Conservation (phyloP, 2,888 invertebrate genomes). For the Pecten maximus region DNA sequence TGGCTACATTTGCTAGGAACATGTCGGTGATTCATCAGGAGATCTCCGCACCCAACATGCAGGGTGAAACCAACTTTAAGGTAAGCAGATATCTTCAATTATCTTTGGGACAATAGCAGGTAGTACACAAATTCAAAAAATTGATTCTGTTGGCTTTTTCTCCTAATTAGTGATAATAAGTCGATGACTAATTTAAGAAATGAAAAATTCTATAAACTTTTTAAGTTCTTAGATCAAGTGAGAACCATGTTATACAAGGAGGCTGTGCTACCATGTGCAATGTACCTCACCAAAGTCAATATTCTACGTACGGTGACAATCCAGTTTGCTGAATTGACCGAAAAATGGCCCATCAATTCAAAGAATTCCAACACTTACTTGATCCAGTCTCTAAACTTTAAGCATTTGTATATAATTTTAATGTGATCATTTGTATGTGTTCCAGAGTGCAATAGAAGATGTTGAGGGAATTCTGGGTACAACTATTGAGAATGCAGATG, state of each 20-base stretch:
- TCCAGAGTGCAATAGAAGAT: conserved; percentile 79
- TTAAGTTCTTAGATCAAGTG: background rate
- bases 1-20: conserved; percentile 81
- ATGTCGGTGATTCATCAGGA: conserved; percentile 82
- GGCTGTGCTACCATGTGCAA: no score
- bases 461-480: conserved; percentile 81
- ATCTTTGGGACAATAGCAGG: background rate
- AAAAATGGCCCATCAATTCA: no score
- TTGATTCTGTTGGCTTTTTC: no score
- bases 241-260: background rate
- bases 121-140: no score
- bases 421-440: background rate
- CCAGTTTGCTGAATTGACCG: no score
- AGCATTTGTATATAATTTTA: no score
- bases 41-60: conserved; percentile 82
- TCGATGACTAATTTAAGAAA: no score
- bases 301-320: no score
- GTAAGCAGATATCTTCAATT: conserved; percentile 61
- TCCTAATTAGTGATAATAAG: no score
- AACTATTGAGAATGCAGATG: conserved; percentile 81
- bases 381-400: no score
- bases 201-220: background rate
- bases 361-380: no score
- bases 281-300: no score
- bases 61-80: conserved; percentile 82